A percentile compares a stretch with the other conserved stretches of the same genome.
phyloP scores from a whole-genome alignment of 1,140 invertebrate genomes.

The Micrasema minimum region DNA sequence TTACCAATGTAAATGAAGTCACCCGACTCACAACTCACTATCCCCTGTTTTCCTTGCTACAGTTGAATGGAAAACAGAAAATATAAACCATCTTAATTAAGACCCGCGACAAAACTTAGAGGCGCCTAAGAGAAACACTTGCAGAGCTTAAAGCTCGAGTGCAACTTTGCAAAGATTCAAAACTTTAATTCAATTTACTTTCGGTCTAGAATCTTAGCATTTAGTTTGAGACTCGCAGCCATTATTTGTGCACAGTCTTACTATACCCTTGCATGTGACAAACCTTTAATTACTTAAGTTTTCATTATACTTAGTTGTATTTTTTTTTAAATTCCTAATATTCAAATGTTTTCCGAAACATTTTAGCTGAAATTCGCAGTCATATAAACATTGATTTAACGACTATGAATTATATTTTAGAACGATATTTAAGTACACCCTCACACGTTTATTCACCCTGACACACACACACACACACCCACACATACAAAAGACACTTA shows the following conservation, averaged over 20 bases:
- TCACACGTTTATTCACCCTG: too few species aligned
- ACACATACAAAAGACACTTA: too few species aligned
- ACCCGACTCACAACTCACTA: conserved; percentile 29
- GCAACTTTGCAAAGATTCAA: conserved; percentile 39
- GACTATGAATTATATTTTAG: too few species aligned
- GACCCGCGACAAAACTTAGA: conserved; percentile 30
- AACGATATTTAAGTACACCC: too few species aligned
- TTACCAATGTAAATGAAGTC: conserved; percentile 50
- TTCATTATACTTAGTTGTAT: too few species aligned
- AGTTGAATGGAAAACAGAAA: conserved; percentile 33
- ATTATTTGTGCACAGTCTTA: conserved; percentile 35
- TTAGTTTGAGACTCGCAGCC: conserved; percentile 40
- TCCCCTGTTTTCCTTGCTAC: conserved; percentile 31
- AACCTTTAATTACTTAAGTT: not conserved
- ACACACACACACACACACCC: too few species aligned
- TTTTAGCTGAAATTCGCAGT: too few species aligned
- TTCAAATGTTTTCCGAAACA: too few species aligned
- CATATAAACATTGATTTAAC: too few species aligned
- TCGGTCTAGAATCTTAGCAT: conserved; percentile 45
- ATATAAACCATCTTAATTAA: conserved; percentile 47
- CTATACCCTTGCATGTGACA: conserved; percentile 19
- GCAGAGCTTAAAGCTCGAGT: conserved; percentile 24
- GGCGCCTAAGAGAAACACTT: conserved; percentile 39
- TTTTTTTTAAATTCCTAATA: too few species aligned
- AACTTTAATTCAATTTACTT: conserved; percentile 54